Evolutionary conservation across 2,797 vertebrate species (phyloP).

Genomic region (Petrocephalus sullivani): DNA sequence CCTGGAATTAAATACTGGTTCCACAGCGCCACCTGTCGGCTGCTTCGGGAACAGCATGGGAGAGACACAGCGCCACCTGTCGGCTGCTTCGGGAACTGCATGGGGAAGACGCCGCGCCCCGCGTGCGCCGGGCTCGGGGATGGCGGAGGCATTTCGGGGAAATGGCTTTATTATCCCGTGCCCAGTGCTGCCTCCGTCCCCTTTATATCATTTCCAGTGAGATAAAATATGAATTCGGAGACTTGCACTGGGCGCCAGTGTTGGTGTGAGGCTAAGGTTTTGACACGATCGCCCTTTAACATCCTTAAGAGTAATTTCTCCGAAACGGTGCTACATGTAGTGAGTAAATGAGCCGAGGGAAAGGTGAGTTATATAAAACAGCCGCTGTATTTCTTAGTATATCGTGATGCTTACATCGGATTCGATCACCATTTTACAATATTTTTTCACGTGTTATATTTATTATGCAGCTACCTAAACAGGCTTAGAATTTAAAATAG

Average conservation of each 20-base stretch:
- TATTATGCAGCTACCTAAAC: background rate
- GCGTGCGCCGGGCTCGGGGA: background rate
- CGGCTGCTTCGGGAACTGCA: background rate
- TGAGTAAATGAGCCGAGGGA: background rate
- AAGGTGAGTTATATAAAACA: background rate
- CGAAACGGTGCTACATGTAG: background rate
- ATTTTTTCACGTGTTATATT: background rate
- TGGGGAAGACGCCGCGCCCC: background rate
- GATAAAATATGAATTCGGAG: background rate
- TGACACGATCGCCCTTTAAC: background rate
- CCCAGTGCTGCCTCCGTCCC: background rate
- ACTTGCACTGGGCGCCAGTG: background rate
- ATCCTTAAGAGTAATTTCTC: background rate
- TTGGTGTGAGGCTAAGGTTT: background rate
- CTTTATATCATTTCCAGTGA: background rate
- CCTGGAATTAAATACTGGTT: slow-evolving; percentile 35
- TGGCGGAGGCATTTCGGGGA: background rate
- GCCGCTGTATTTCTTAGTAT: background rate
- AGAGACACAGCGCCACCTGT: background rate
- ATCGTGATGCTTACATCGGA: background rate
- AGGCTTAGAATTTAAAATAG: background rate
- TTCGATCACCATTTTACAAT: background rate
- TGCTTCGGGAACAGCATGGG: background rate
- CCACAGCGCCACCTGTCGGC: slow-evolving; percentile 44
- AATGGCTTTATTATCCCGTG: background rate